These are phyloP conservation scores for Liasis olivaceus DNA, from an alignment of 2,797 vertebrate genomes.

Conservation along the genomic window DNA sequence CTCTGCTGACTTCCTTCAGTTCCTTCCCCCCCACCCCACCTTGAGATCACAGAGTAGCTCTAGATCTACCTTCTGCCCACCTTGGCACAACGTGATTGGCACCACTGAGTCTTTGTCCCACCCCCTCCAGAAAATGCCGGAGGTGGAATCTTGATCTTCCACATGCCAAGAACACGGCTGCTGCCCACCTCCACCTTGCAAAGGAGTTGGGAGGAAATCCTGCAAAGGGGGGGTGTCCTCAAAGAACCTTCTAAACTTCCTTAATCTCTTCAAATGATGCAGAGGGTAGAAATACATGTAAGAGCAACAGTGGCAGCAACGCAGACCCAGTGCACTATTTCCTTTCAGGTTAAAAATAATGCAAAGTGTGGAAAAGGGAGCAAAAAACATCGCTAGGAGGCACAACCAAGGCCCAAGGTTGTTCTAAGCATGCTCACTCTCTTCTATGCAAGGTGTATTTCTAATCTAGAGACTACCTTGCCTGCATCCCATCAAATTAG, in stretches of 20 bases:
- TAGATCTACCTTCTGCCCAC: not conserved
- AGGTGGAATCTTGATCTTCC: not conserved
- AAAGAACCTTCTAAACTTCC: not conserved
- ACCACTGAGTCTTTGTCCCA: not conserved
- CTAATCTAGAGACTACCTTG: not conserved
- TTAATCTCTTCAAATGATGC: not conserved
- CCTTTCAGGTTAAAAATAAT: not conserved
- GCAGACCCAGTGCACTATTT: not conserved
- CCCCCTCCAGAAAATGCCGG: not conserved
- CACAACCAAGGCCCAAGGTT: not conserved
- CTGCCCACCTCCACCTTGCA: not conserved
- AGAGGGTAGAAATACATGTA: not conserved
- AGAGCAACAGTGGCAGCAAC: not conserved
- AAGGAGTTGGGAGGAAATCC: not conserved
- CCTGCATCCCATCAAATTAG: not conserved
- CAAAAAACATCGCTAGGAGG: not conserved
- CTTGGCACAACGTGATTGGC: not conserved
- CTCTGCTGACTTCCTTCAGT: not conserved
- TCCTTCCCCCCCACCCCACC: not conserved
- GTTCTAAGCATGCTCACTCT: not conserved
- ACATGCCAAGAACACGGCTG: not conserved
- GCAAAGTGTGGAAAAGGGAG: not conserved
- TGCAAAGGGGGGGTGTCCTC: not conserved
- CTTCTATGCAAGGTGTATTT: not conserved
- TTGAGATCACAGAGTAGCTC: not conserved